Base-by-base conservation (phyloP, 2,113 vertebrate genomes). In the Alethe castanea region DNA sequence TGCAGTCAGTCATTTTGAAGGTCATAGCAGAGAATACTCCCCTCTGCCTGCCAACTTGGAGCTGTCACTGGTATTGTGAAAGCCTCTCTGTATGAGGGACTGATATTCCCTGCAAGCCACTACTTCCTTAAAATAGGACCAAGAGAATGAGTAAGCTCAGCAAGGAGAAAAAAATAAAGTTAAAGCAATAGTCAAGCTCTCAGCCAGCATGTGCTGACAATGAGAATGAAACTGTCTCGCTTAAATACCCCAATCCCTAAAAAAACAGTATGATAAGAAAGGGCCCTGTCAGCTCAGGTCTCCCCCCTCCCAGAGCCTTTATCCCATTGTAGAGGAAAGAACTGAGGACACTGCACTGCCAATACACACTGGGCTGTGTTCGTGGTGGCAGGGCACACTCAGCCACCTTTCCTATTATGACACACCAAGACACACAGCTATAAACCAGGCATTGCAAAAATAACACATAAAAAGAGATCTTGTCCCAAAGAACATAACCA, bases 1-100 rank as follows among this genome's bases (percentile, higher is more conserved):
- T 90, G 74, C 82, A 84, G 38, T 52, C 62, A 88, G 71, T 72
- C 80, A 94, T 94, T 95, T 76, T 88, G 81, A 95, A 91, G 91
- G 88, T 90, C 88, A 88, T 3, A 91, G 66, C 40, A 50, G 28
- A 85, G 47, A 79, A 76, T 38, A 65, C 65, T 86, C 42, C 52
- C n/a, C 54, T 57, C 79, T 35, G 38, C 90, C 81, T 86, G 60
- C 60, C 69, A 89, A 60, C 29, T 48, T 47, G 64, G 54, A 86
- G 45, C 77, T 85, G 83, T 59, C 92, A 78, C 5, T 14, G 52
- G 38, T 60, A 54, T 60, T 25, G 8, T 26, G 44, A 81, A 82
- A 87, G 16, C 45, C 56, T 86, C 56, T 91, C 61, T 6, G 9
- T 69, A 67, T 71, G 35, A 91, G 64, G 44, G 64, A 78, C 38